A percentile compares a stretch with the other conserved stretches of the same genome.
These are phyloP conservation scores for Sycophila texana DNA, from an alignment of 2,888 invertebrate genomes.

Conservation along the genomic window DNA sequence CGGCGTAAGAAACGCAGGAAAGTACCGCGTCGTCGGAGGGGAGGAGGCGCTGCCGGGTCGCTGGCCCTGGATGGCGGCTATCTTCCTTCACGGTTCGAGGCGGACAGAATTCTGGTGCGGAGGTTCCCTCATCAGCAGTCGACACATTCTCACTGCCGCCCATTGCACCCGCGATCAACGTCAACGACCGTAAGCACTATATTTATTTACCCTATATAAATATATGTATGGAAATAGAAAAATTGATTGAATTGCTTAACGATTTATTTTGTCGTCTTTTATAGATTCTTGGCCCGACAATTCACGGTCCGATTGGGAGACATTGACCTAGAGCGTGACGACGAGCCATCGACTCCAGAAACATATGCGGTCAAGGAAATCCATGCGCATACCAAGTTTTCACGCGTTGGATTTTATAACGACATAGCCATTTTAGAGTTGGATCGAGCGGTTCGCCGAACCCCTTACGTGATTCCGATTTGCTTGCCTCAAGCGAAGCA, in stretches of 20 bases:
- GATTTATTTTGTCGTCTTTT: slow-evolving; percentile 46
- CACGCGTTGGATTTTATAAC: slow-evolving; percentile 94
- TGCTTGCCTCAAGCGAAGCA: slow-evolving; percentile 85
- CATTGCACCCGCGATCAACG: slow-evolving; percentile 94
- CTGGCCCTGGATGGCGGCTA: slow-evolving; percentile 98
- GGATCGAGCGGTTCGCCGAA: slow-evolving; percentile 84
- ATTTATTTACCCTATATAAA: too few relatives aligned
- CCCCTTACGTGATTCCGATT: slow-evolving; percentile 91
- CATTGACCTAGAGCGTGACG: slow-evolving; percentile 88
- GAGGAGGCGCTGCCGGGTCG: slow-evolving; percentile 88
- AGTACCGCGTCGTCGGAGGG: slow-evolving; percentile 94
- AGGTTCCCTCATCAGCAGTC: slow-evolving; percentile 88
- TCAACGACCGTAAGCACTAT: slow-evolving; percentile 93
- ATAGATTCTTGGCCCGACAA: slow-evolving; percentile 90
- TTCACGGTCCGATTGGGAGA: slow-evolving; percentile 93
- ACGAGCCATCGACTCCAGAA: slow-evolving; percentile 90
- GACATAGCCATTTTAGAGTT: slow-evolving; percentile 92
- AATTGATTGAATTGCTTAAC: background rate
- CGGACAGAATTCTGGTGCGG: slow-evolving; percentile 96
- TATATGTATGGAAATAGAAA: too few relatives aligned
- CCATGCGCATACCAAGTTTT: slow-evolving; percentile 89
- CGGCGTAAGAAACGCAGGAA: slow-evolving; percentile 88
- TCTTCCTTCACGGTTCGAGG: slow-evolving; percentile 90
- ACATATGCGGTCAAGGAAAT: slow-evolving; percentile 88
- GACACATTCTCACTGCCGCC: slow-evolving; percentile 91